Base-by-base conservation (phyloP, 92 coral and sea anemone species). In the Pocillopora grandis region DNA sequence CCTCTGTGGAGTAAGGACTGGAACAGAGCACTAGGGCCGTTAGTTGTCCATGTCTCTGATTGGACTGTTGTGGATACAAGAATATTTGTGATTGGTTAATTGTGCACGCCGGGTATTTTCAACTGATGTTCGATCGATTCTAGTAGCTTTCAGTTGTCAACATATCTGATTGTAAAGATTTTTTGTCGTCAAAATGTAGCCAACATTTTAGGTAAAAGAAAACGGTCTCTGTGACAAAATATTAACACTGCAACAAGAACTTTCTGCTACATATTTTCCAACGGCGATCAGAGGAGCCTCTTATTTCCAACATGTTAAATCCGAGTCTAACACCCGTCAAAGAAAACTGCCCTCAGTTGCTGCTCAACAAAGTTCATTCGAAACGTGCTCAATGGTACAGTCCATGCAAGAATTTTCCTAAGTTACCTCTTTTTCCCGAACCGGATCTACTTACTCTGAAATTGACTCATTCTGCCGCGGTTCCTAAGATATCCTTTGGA, bases 351-450 rank as follows among this genome's bases (percentile, higher is more conserved):
- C 55, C 68, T 7, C 49, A 42, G 49, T 42, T 42, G 49, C 68
- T 35, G 59, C 17, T 62, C 58, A 82, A 68, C 76, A 85, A 76
- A 49, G 72, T 42, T 81, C 90, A 74, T 86, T 85, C 95, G 79
- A 94, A 92, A 79, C 96, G 98, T 89, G 97, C 91, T 19, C 92
- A 92, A 61, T 97, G 99, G 99, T 97, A 92, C 75, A 95, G 99
- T 19, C 98, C 99, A 55, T 88, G 94, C 78, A 94, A 87, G 64
- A 89, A 92, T 62, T 84, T 91, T 61, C 76, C 83, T 1, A 74
- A 76, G 73, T 78, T 83, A 56, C 86, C 92, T 10, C 66, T 84
- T 16, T 90, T 95, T 72, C 97, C 99, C 27, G 94, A 95, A 81
- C 85, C 88, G 36, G 91, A 92, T 42, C 85, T 92, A 21, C 95